Conservation (phyloP, 2,113 vertebrate species). For the Dermatemys mawii region DNA sequence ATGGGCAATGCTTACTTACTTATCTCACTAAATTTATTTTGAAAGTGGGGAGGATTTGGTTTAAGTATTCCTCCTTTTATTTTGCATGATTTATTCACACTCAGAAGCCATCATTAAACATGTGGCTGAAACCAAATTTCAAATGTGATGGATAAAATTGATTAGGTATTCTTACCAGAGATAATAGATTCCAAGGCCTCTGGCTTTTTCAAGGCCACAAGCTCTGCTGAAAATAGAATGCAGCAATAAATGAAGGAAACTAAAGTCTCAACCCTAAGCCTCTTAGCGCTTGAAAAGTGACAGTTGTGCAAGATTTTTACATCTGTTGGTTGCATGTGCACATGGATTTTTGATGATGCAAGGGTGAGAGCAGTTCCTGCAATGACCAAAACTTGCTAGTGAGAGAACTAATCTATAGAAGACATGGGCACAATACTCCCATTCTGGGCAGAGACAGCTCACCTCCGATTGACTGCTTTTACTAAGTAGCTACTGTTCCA, state of each 20-base stretch:
- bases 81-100: not conserved
- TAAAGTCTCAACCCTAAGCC: conserved; percentile 4
- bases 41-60: not conserved
- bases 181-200: conserved; percentile 44
- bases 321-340: not conserved
- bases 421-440: not conserved
- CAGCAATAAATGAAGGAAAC: conserved; percentile 34
- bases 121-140: conserved; percentile 1
- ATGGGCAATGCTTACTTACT: not conserved
- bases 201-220: conserved; percentile 28
- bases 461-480: not conserved
- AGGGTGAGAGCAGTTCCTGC: not conserved
- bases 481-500: not conserved
- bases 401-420: not conserved
- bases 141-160: conserved; percentile 35
- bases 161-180: conserved; percentile 10
- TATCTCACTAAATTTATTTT: not conserved
- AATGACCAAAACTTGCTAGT: not conserved
- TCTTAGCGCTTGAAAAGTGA: not conserved
- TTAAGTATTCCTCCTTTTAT: not conserved
- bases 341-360: not conserved
- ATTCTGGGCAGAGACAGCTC: not conserved
- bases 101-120: not conserved
- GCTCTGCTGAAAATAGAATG: conserved; percentile 48
- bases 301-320: not conserved